Base-by-base conservation (phyloP, 2,888 invertebrate species). In the Copidosoma aretas region DNA sequence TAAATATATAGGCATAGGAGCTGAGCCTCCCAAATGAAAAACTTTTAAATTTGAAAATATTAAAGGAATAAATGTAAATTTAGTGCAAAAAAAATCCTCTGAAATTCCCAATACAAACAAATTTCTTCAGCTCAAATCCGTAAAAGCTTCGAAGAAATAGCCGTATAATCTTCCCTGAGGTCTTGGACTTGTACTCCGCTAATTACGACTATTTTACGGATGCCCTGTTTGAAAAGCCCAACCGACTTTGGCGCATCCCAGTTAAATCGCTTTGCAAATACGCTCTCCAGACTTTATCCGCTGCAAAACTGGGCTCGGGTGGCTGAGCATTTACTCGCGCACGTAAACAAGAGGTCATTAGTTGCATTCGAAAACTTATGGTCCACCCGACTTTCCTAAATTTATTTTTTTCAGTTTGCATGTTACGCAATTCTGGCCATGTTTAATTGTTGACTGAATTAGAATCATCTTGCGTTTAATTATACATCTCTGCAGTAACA, bases 111-210 rank as follows among this genome's bases (percentile, higher is more conserved):
- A 46, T 43, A 46, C 19, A 46, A 25, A 15, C 21, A 56, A 56
- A 54, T 63, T 63, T 56, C 54, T 24, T 15, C 15, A 21, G 49
- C 32, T 51, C 21, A 43, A 56, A n/a, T 56, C 24, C 25, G 46
- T 24, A 32, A 32, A 19, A 52, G 64, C 64, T 64, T 64, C 58
- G 17, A 43, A 51, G 12, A n/a, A 52, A 58, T 59, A 73, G 69
- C 70, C 56, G 63, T 64, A 73, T 68, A 68, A 76, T 70, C 72
- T 54, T 60, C 60, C 32, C 63, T 61, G 71, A 74, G 75, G 73
- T 71, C 8, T 32, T 58, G 66, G 64, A 32, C 54, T 63, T 71
- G 69, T 71, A 56, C 59, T 67, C 58, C 72, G 72, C 76, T 75
- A 77, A 77, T 76, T 76, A 73, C 71, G 39, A 21, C 57, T 43